Evolutionary conservation across 2,113 vertebrate genomes (phyloP).

Genomic region (Petromus typicus): DNA sequence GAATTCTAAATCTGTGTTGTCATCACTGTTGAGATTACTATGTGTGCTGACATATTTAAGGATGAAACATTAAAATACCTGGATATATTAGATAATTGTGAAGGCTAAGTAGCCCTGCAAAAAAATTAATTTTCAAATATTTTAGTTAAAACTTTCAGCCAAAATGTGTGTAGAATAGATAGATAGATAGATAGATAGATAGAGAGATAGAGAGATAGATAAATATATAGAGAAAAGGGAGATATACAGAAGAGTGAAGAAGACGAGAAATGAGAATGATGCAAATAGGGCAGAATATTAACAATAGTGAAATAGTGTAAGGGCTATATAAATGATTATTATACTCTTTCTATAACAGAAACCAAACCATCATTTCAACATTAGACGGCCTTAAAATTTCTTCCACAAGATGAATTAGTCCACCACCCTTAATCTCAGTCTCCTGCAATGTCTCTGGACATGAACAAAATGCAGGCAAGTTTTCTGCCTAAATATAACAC

Average conservation of each 20-base stretch:
- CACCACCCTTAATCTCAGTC: background rate
- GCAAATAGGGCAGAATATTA: slow-evolving; percentile 3
- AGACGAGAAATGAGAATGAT: background rate
- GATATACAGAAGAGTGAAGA: background rate
- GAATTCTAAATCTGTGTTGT: background rate
- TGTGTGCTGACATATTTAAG: background rate
- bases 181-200: background rate
- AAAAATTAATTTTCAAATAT: background rate
- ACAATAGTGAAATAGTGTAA: background rate
- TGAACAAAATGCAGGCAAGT: background rate
- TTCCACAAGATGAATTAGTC: background rate
- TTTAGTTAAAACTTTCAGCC: background rate
- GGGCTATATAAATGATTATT: background rate
- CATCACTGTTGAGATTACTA: background rate
- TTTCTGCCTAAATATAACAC: background rate
- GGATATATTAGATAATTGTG: background rate
- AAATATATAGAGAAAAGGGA: background rate
- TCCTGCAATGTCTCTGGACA: background rate
- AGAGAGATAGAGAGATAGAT: background rate
- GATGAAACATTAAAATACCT: background rate
- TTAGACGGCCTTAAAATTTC: background rate
- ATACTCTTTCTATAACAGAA: background rate
- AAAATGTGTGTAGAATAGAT: background rate
- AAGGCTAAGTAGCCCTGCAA: background rate
- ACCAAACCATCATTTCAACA: background rate